phyloP scores from a whole-genome alignment of 2,113 vertebrate genomes.

The Chaetodon auriga region DNA sequence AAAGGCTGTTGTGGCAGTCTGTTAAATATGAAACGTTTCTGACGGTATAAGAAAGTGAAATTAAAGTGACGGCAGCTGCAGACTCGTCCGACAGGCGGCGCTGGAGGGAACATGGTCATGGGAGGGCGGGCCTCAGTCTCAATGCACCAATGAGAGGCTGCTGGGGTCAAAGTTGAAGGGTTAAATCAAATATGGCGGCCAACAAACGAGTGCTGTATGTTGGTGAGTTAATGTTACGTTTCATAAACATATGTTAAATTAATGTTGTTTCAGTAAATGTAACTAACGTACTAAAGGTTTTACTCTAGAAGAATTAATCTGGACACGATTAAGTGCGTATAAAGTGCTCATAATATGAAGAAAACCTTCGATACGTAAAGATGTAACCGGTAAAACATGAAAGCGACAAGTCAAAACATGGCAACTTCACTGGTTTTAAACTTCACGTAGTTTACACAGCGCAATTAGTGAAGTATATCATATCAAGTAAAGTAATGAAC shows the following conservation, averaged over 20 bases:
- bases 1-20: not conserved
- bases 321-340: fast-evolving
- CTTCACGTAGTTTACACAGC: too few relatives aligned
- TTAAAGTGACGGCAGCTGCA: not conserved
- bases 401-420: not conserved
- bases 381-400: not conserved
- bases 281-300: fast-evolving
- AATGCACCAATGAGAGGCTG: constrained; percentile 50
- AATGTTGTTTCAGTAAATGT: not conserved
- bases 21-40: not conserved
- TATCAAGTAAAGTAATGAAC: not conserved
- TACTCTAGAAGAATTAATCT: fast-evolving
- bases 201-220: constrained; percentile 84
- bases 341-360: not conserved
- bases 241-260: not conserved
- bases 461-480: fast-evolving
- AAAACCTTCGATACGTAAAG: not conserved
- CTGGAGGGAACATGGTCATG: fast-evolving
- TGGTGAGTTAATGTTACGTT: constrained; percentile 69
- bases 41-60: not conserved
- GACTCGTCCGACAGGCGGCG: constrained; percentile 46
- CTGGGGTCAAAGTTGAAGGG: constrained; percentile 70
- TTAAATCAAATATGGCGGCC: constrained; percentile 80
- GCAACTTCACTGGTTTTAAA: not conserved
- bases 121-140: constrained; percentile 21